Conservation (phyloP, 2,797 vertebrate species). For the Peromyscus eremicus region DNA sequence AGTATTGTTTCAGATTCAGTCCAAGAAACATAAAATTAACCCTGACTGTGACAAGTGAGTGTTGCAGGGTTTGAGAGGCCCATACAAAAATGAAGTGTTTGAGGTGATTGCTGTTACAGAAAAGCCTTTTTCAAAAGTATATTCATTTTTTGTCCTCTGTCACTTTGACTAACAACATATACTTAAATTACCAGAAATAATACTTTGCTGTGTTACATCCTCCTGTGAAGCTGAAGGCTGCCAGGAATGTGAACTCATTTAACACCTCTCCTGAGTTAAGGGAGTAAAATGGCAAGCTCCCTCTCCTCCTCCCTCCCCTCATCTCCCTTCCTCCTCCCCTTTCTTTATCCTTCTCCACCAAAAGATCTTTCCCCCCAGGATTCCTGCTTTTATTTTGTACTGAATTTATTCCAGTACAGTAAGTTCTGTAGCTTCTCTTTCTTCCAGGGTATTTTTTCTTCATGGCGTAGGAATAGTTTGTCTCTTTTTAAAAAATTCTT, state of each 20-base stretch:
- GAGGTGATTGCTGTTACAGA: background rate
- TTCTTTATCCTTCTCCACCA: background rate
- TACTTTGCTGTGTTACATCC: background rate
- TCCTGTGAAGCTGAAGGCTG: conserved; percentile 45
- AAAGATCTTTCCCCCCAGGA: background rate
- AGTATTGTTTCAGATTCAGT: background rate
- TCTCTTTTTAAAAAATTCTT: background rate
- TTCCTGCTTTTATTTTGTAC: background rate
- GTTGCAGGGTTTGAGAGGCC: conserved; percentile 45
- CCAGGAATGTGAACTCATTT: conserved; percentile 47
- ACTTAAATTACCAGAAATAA: conserved; percentile 52
- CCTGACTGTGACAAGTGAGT: conserved; percentile 16
- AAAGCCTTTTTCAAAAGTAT: conserved; percentile 36
- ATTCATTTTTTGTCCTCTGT: background rate
- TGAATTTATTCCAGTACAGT: background rate
- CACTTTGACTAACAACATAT: conserved; percentile 27
- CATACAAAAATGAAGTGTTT: conserved; percentile 52
- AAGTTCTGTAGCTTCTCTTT: background rate
- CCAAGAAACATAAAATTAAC: conserved; percentile 55
- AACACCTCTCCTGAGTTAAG: background rate
- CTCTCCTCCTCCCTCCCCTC: background rate
- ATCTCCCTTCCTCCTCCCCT: background rate
- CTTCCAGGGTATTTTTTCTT: background rate
- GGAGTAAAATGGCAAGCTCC: background rate
- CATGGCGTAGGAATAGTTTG: background rate